phyloP scores from a whole-genome alignment of 2,888 invertebrate genomes.

The Lapara coniferarum region DNA sequence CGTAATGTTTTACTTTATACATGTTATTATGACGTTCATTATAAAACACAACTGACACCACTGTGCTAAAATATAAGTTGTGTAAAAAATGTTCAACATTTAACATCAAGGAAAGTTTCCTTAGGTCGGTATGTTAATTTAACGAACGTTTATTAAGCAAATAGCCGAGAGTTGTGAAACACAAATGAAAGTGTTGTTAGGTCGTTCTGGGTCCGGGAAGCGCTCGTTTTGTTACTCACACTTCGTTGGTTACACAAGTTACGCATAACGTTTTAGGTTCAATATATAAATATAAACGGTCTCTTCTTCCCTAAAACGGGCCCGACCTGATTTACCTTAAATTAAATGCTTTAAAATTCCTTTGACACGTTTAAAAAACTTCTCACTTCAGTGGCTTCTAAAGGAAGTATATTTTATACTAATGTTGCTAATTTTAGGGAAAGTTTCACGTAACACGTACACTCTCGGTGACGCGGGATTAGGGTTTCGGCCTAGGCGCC shows the following conservation, averaged over 20 bases:
- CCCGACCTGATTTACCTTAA: slow-evolving; percentile 48
- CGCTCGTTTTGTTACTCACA: slow-evolving; percentile 47
- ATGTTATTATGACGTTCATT: background rate
- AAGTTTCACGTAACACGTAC: slow-evolving; percentile 17
- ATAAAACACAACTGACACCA: background rate
- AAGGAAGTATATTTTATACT: slow-evolving; percentile 34
- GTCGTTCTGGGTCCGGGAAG: slow-evolving; percentile 44
- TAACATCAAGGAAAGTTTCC: slow-evolving; percentile 47
- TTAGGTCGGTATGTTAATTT: slow-evolving; percentile 55
- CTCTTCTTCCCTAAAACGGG: slow-evolving; percentile 41
- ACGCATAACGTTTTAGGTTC: slow-evolving; percentile 40
- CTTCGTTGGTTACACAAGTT: slow-evolving; percentile 41
- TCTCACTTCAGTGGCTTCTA: slow-evolving; percentile 41
- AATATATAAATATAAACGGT: slow-evolving; percentile 47
- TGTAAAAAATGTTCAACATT: slow-evolving; percentile 29
- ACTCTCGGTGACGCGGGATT: slow-evolving; percentile 15
- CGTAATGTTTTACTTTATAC: background rate
- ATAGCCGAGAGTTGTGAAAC: slow-evolving; percentile 55
- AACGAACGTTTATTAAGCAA: slow-evolving; percentile 59
- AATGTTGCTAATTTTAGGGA: slow-evolving; percentile 29
- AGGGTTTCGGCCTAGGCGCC: slow-evolving; percentile 19
- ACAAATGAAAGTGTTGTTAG: slow-evolving; percentile 56
- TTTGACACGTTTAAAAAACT: slow-evolving; percentile 44
- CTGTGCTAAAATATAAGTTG: background rate
- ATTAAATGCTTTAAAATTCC: slow-evolving; percentile 49